A percentile compares a stretch with the other conserved stretches of the same genome.
phyloP scores from a whole-genome alignment of 2,113 vertebrate genomes.

The Erinaceus europaeus region DNA sequence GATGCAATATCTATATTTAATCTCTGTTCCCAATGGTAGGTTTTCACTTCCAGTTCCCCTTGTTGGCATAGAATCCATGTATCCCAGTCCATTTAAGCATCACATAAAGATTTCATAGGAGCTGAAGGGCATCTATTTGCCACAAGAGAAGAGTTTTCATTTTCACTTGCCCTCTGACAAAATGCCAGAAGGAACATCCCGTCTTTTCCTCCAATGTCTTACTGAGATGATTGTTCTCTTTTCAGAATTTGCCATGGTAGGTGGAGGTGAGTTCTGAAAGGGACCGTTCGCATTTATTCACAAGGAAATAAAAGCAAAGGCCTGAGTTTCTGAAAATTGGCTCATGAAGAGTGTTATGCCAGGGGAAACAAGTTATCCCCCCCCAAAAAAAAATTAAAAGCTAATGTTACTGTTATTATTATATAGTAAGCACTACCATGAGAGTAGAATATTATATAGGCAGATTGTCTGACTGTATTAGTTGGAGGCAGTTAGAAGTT shows the following conservation, averaged over 20 bases:
- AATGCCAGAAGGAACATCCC: conserved; percentile 26
- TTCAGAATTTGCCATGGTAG: background rate
- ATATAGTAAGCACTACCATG: background rate
- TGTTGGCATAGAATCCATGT: background rate
- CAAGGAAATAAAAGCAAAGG: background rate
- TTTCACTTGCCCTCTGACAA: background rate
- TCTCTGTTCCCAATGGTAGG: conserved; percentile 2
- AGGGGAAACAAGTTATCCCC: conserved; percentile 8
- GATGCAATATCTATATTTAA: conserved; percentile 42
- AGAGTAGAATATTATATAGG: conserved; percentile 35
- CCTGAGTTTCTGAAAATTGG: conserved; percentile 36
- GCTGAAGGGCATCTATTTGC: conserved; percentile 20
- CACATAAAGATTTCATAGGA: conserved; percentile 46
- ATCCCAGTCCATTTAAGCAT: background rate
- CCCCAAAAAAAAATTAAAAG: background rate
- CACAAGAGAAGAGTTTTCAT: conserved; percentile 10
- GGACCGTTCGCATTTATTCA: background rate
- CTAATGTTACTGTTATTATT: background rate
- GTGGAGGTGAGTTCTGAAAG: conserved; percentile 39
- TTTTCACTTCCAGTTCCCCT: conserved; percentile 20
- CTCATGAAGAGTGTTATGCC: background rate
- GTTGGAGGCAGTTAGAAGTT: conserved; percentile 35
- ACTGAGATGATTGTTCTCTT: background rate
- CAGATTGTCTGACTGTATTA: background rate
- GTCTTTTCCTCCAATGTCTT: background rate